A percentile compares a stretch with the other conserved stretches of the same genome.
These are phyloP conservation scores for Cydia amplana DNA, from an alignment of 1,140 invertebrate species.

Conservation along the genomic window DNA sequence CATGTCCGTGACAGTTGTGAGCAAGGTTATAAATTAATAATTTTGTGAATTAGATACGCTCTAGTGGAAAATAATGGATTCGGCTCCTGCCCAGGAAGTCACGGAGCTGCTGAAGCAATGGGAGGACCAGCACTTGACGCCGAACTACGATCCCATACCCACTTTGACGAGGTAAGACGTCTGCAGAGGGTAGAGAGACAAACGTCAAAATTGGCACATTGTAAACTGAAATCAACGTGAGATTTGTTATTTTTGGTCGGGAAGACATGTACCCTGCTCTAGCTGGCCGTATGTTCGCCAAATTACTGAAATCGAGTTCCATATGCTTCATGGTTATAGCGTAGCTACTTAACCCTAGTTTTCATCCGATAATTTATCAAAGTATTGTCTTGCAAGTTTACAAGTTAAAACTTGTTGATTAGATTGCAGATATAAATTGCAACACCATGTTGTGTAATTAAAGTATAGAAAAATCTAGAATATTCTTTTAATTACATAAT, in stretches of 20 bases:
- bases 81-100: slow-evolving; percentile 80
- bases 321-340: not conserved
- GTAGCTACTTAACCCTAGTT: not conserved
- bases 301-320: not conserved
- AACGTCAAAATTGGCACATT: slow-evolving; percentile 4
- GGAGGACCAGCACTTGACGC: slow-evolving; percentile 85
- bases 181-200: slow-evolving; percentile 36
- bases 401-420: slow-evolving; percentile 14
- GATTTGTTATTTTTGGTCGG: slow-evolving; percentile 24
- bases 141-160: slow-evolving; percentile 86
- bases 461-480: not conserved
- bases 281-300: slow-evolving; percentile 11
- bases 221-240: slow-evolving; percentile 8
- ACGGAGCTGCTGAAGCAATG: slow-evolving; percentile 84
- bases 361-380: not conserved
- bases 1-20: slow-evolving; percentile 16
- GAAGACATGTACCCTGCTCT: not conserved
- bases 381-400: slow-evolving; percentile 16
- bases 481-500: slow-evolving; percentile 28
- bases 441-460: slow-evolving; percentile 21
- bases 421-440: slow-evolving; percentile 14
- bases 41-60: slow-evolving; percentile 19
- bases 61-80: slow-evolving; percentile 60
- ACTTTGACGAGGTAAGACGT: slow-evolving; percentile 80
- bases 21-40: slow-evolving; percentile 29